Base-by-base conservation (phyloP, 2,113 vertebrate species). In the Aplodontia rufa region DNA sequence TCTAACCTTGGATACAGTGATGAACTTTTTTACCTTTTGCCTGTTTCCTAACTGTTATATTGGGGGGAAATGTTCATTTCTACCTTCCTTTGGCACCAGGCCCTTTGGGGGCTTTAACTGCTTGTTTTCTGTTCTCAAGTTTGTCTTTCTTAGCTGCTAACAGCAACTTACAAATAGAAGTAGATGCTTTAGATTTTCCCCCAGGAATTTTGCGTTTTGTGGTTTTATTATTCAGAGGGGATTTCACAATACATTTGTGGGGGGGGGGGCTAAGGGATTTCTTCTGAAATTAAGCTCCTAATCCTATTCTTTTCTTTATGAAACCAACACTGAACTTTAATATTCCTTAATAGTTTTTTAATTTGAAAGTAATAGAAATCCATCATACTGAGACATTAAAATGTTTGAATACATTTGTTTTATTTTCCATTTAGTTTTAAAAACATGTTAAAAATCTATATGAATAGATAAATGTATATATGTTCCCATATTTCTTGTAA, bases 401-500 rank as follows among this genome's bases (percentile, higher is more conserved):
- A 60, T 82, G 4, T 89, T 37, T 58, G 10, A 62, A 78, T 35
- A 30, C 5, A 22, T 66, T 6, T 60, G 49, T 68, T 79, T 71
- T 76, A 6, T 93, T 93, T 96, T 88, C 20, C 22, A 53, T 53
- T 66, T 62, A 75, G 47, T 84, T 86, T 95, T 79, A 51, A 80
- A 90, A 91, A 32, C 28, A 94, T 40, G 93, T 53, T 69, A 69
- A 86, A 55, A 22, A 84, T 30, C 84, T 92, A n/a, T 47, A 35
- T 42, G 51, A 89, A 11, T 78, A 53, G 30, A 58, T 88, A 60
- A 19, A 45, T 66, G 1, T 60, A 3, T n/a, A 8, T 14, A 35
- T 79, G 58, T 71, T 37, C 24, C n/a, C 37, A 20, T 71, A 51
- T 83, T 94, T 87, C 9, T 49, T 84, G 1, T 69, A 79, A 75